Evolutionary conservation across 1,140 invertebrate species (phyloP).

Genomic region (Diuraphis noxia): DNA sequence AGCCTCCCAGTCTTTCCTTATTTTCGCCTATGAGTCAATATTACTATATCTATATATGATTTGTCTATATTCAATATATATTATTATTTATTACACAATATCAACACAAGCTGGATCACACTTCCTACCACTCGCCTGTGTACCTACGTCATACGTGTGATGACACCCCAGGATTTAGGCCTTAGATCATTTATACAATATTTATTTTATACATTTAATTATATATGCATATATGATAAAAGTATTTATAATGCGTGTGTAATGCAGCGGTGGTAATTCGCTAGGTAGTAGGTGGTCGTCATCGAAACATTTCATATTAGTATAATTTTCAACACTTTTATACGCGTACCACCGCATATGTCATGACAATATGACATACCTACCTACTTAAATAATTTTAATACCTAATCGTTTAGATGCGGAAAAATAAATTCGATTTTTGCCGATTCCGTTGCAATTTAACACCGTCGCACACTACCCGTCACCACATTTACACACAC

Average conservation of each 20-base stretch:
- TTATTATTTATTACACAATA: no score
- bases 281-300: neutral
- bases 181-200: no score
- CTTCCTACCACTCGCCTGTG: no score
- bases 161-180: no score
- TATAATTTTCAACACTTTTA: neutral
- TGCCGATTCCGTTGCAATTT: neutral
- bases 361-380: conserved; percentile 42
- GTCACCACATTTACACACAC: neutral
- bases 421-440: neutral
- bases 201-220: neutral
- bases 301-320: neutral
- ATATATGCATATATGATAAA: no score
- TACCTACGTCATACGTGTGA: no score
- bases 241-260: neutral
- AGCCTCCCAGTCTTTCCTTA: no score
- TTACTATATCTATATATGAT: no score
- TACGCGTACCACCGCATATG: conserved; percentile 54
- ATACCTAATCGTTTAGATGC: neutral
- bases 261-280: neutral
- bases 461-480: neutral
- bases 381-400: neutral
- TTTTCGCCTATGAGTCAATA: no score
- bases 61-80: no score
- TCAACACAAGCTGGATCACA: no score